Base-by-base conservation (phyloP, 2,113 vertebrate species). In the Heteronetta atricapilla region DNA sequence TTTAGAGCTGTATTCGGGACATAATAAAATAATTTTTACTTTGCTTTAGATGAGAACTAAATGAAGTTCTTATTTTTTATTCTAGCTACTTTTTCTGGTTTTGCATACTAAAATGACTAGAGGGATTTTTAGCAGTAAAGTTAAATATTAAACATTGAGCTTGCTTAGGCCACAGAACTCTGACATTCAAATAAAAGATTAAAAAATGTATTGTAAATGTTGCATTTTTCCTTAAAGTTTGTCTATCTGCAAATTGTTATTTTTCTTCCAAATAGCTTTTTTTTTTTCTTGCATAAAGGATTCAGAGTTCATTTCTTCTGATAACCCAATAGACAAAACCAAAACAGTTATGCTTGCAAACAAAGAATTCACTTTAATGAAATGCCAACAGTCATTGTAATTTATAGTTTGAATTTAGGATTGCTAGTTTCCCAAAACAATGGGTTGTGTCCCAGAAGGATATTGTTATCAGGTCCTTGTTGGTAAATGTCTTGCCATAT, bases 361-460 rank as follows among this genome's bases (percentile, higher is more conserved):
- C 69, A 86, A 78, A 90, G 69, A n/a, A n/a, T 94, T 91, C 26
- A 29, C 86, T 97, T 88, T 93, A 84, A 95, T 94, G 72, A 53
- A 77, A 94, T 82, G 93, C 88, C 94, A 96, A 44, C 19, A 82
- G 77, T 84, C 77, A 82, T 19, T 90, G 76, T 92, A 94, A 97
- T 93, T 95, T 89, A 56, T 68, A 95, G 86, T 48, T 93, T 92
- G 62, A 83, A 72, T 78, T 88, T 76, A 76, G 82, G 90, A 94
- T 96, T 96, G n/a, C 88, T 75, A n/a, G 60, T 86, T 94, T 95
- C 69, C 48, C 60, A 86, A 95, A 93, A 94, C 86, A 95, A 93
- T 59, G 46, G 50, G 2, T 59, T 90, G 33, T 89, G 55, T 93
- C 44, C 50, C 64, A 78, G 86, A 83, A 86, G 64, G 73, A 68